These are phyloP conservation scores for Sipunculus nudus DNA, from an alignment of 2,888 invertebrate genomes.

Conservation along the genomic window DNA sequence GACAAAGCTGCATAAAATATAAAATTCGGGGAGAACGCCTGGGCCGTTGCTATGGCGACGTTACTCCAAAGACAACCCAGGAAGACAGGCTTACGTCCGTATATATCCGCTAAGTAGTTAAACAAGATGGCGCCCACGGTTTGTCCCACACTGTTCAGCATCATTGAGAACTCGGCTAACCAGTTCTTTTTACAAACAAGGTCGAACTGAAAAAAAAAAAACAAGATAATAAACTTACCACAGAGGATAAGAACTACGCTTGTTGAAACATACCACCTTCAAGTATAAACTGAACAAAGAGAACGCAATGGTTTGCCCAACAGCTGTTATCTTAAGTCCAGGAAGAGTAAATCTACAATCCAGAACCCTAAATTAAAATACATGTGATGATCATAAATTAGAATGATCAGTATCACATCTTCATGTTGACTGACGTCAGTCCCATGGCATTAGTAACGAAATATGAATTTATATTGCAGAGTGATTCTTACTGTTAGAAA, in stretches of 20 bases:
- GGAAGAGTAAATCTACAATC: too few relatives aligned
- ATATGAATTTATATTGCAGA: too few relatives aligned
- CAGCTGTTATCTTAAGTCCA: too few relatives aligned
- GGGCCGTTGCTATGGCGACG: neutral
- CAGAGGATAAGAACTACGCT: neutral
- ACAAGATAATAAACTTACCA: neutral
- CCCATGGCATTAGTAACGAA: too few relatives aligned
- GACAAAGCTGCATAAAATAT: neutral
- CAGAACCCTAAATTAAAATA: too few relatives aligned
- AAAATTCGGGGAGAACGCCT: slow-evolving; percentile 3
- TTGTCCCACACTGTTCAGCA: neutral
- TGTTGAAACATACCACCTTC: too few relatives aligned
- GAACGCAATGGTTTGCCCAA: too few relatives aligned
- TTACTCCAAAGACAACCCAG: slow-evolving; percentile 9
- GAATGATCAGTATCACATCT: too few relatives aligned
- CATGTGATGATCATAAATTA: too few relatives aligned
- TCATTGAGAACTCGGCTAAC: slow-evolving; percentile 12
- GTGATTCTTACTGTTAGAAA: too few relatives aligned
- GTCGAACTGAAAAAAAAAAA: slow-evolving; percentile 9
- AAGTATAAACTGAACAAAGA: too few relatives aligned
- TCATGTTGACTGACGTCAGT: too few relatives aligned
- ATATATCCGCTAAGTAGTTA: neutral
- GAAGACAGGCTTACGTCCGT: slow-evolving; percentile 12
- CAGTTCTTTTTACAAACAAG: slow-evolving; percentile 12
- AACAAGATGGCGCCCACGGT: slow-evolving; percentile 4